phyloP scores from a whole-genome alignment of 2,797 vertebrate genomes.

The Graptemys geographica region DNA sequence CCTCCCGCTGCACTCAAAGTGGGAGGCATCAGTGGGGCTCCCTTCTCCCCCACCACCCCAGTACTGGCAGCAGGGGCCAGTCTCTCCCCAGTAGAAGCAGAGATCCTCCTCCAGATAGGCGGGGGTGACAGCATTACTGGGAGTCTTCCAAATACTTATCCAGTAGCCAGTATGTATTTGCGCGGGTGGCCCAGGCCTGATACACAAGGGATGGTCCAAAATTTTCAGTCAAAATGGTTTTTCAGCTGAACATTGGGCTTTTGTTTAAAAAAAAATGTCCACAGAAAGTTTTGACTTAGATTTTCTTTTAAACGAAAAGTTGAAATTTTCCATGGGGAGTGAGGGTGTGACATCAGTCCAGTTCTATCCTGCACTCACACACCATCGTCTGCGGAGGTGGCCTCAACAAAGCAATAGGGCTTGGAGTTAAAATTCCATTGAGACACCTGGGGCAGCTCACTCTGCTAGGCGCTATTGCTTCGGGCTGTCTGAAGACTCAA shows the following conservation, averaged over 20 bases:
- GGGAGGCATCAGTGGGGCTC: background rate
- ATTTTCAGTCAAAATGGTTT: too few species aligned
- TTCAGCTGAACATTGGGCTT: too few species aligned
- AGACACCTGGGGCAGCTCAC: background rate
- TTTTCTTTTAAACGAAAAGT: too few species aligned
- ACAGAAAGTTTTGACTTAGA: too few species aligned
- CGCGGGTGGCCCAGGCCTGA: too few species aligned
- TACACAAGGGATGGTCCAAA: too few species aligned
- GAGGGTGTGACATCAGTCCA: too few species aligned
- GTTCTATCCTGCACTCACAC: background rate
- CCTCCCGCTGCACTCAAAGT: background rate
- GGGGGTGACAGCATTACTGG: background rate
- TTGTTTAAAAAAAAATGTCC: too few species aligned
- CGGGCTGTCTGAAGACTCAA: background rate
- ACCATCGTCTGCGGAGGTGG: background rate
- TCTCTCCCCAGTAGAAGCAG: background rate
- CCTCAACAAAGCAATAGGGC: background rate
- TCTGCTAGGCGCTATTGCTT: background rate
- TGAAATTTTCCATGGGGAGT: too few species aligned
- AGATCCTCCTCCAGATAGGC: background rate
- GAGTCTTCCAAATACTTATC: too few species aligned
- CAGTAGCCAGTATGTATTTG: too few species aligned
- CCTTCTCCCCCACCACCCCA: background rate
- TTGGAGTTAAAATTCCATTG: background rate
- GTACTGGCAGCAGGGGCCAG: fast-evolving